Percentiles rank a stretch among this genome's conserved stretches.
Evolutionary conservation across 2,888 invertebrate genomes (phyloP).

Genomic region (Itoplectis maculator): DNA sequence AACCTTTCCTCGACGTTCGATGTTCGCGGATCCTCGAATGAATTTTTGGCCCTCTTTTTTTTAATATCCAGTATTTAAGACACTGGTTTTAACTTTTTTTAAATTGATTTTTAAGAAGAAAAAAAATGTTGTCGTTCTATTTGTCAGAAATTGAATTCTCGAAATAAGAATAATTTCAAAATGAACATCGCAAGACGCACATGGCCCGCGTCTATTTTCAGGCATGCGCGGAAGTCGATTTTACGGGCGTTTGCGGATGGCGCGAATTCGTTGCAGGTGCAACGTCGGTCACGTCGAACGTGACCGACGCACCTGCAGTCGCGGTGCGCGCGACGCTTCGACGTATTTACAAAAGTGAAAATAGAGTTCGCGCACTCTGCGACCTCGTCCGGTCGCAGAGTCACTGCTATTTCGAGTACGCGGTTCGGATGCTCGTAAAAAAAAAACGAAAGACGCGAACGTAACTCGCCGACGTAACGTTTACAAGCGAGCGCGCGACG

Average conservation of each 20-base stretch:
- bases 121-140: too few species aligned
- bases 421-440: slow-evolving; percentile 33
- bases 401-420: slow-evolving; percentile 25
- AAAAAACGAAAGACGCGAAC: neutral
- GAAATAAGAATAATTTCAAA: neutral
- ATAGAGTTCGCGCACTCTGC: neutral
- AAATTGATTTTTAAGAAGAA: too few species aligned
- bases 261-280: neutral
- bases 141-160: too few species aligned
- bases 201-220: neutral
- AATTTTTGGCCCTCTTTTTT: too few species aligned
- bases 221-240: neutral
- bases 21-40: neutral
- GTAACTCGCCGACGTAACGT: slow-evolving; percentile 44
- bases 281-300: too few species aligned
- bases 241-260: neutral
- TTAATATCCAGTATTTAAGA: too few species aligned
- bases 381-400: neutral
- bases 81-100: too few species aligned
- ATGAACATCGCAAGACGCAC: neutral
- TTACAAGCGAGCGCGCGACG: slow-evolving; percentile 21
- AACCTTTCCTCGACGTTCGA: neutral
- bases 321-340: neutral
- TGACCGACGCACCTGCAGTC: slow-evolving; percentile 14
- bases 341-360: slow-evolving; percentile 16